A percentile compares a stretch with the other conserved stretches of the same genome.
Evolutionary conservation across 2,113 vertebrate genomes (phyloP).

Genomic region (Pipa parva): DNA sequence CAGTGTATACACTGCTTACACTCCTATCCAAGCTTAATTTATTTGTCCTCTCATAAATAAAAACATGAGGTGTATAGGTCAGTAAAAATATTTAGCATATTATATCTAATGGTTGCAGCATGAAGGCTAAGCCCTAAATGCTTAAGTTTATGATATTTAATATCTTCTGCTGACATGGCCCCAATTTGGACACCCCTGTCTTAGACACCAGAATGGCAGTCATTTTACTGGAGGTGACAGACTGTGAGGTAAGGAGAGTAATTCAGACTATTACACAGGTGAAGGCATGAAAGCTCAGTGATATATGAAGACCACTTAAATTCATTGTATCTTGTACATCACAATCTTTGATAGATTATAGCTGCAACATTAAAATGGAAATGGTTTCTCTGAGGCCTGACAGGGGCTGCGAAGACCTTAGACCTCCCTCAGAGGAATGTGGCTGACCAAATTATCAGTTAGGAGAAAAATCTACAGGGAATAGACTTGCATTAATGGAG

Average conservation of each 20-base stretch:
- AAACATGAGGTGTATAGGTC: constrained; percentile 50
- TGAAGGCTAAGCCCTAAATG: constrained; percentile 52
- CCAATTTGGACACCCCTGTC: constrained; percentile 73
- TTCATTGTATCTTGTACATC: constrained; percentile 88
- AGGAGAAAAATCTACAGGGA: constrained; percentile 79
- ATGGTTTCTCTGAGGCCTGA: constrained; percentile 86
- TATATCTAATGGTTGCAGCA: constrained; percentile 51
- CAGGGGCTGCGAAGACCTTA: constrained; percentile 73
- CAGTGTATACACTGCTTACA: not conserved
- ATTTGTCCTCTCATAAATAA: constrained; percentile 61
- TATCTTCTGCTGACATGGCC: constrained; percentile 61
- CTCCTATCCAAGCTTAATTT: constrained; percentile 17
- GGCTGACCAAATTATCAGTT: constrained; percentile 84
- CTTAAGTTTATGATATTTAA: constrained; percentile 71
- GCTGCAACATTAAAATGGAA: constrained; percentile 98
- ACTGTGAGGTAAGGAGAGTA: constrained; percentile 83
- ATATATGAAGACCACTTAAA: constrained; percentile 91
- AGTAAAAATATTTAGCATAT: constrained; percentile 56
- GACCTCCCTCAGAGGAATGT: constrained; percentile 82
- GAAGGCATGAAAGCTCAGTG: constrained; percentile 81
- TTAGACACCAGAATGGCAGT: constrained; percentile 70
- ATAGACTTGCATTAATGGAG: constrained; percentile 66
- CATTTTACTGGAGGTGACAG: constrained; percentile 80
- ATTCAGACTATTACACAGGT: constrained; percentile 87
- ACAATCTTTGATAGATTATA: constrained; percentile 93